Conservation (phyloP, 2,888 invertebrate genomes). For the Eumerus sabulonum region DNA sequence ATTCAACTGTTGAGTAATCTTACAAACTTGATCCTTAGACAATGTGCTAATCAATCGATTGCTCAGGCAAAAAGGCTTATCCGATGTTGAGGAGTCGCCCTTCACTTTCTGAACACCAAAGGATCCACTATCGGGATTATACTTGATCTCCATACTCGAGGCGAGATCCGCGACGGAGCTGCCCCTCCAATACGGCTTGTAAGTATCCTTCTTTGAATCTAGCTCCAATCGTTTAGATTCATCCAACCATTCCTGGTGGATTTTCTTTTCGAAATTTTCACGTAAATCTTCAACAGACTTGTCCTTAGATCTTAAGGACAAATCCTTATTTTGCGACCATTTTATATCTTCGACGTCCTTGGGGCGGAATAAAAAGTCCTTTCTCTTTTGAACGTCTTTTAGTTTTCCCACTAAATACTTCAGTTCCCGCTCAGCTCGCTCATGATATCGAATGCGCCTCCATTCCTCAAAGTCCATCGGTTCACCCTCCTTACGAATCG, state of each 20-base stretch:
- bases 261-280: conserved; percentile 85
- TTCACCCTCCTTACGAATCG: conserved; percentile 87
- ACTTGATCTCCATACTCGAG: conserved; percentile 83
- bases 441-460: conserved; percentile 88
- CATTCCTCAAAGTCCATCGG: conserved; percentile 93
- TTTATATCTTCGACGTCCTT: conserved; percentile 86
- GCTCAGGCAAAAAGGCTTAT: conserved; percentile 83
- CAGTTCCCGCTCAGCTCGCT: conserved; percentile 90
- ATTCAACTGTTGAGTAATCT: conserved; percentile 88
- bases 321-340: conserved; percentile 88
- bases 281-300: conserved; percentile 93
- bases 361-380: conserved; percentile 90
- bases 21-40: conserved; percentile 90
- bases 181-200: conserved; percentile 91
- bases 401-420: conserved; percentile 87
- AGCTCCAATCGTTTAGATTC: conserved; percentile 76
- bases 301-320: conserved; percentile 89
- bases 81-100: conserved; percentile 66
- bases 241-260: conserved; percentile 80
- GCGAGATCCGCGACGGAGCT: conserved; percentile 90
- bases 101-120: conserved; percentile 46
- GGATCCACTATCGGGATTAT: conserved; percentile 79
- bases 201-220: conserved; percentile 83
- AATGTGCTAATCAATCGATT: conserved; percentile 90
- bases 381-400: conserved; percentile 88